These are phyloP conservation scores for Aphrocallistes beatrix DNA, from an alignment of 37 sponge, comb jelly and placozoan genomes.

Conservation along the genomic window DNA sequence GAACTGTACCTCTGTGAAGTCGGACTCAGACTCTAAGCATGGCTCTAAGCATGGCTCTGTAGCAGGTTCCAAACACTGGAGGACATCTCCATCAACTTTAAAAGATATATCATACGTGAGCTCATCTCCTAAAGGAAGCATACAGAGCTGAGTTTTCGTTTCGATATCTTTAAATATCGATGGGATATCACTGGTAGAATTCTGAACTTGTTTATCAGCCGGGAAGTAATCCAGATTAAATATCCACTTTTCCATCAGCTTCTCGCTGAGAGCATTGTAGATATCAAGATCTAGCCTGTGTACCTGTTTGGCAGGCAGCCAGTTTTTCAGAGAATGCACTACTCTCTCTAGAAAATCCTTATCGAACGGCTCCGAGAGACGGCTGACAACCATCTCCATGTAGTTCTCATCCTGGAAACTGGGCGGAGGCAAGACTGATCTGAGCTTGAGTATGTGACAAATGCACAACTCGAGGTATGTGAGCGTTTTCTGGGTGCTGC, in stretches of 20 bases:
- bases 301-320: neutral
- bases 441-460: neutral
- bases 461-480: neutral
- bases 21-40: neutral
- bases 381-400: neutral
- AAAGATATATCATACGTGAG: neutral
- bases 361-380: neutral
- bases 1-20: neutral
- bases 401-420: neutral
- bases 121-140: neutral
- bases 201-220: neutral
- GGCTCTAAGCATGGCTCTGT: neutral
- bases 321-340: neutral
- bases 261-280: neutral
- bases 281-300: neutral
- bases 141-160: neutral
- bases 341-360: neutral
- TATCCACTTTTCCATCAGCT: neutral
- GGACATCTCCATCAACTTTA: neutral
- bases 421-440: neutral
- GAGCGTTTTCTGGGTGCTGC: slow-evolving; percentile 3
- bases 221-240: neutral
- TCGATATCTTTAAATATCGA: neutral
- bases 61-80: too few species aligned
- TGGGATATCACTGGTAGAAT: neutral